A percentile compares a stretch with the other conserved stretches of the same genome.
Evolutionary conservation across 2,888 invertebrate species (phyloP).

Genomic region (Norana najaformis): DNA sequence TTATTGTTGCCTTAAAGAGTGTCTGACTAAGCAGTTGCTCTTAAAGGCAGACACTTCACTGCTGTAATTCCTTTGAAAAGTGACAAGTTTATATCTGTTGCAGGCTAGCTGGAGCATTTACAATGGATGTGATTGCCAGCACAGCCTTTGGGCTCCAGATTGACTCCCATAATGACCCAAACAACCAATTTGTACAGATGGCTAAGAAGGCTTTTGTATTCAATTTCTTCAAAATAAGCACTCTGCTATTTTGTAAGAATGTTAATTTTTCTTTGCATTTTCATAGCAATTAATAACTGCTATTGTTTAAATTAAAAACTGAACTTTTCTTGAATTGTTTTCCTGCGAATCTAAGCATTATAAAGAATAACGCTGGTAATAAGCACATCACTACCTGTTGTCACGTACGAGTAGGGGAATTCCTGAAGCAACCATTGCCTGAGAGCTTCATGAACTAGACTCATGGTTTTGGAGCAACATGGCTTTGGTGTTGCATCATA

Average conservation of each 20-base stretch:
- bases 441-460: neutral
- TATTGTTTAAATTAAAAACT: neutral
- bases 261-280: neutral
- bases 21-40: no score
- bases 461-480: neutral
- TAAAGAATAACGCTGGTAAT: neutral
- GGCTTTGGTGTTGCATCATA: neutral
- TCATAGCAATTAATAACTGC: neutral
- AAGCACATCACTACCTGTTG: neutral
- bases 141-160: slow-evolving; percentile 43
- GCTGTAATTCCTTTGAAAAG: no score
- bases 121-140: slow-evolving; percentile 44
- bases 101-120: slow-evolving; percentile 38
- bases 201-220: slow-evolving; percentile 41
- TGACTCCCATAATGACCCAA: slow-evolving; percentile 40
- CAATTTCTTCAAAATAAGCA: neutral
- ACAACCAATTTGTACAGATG: slow-evolving; percentile 39
- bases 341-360: neutral
- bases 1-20: no score
- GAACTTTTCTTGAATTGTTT: no score
- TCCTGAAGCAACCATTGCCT: neutral
- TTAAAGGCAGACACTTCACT: no score
- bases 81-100: neutral
- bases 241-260: slow-evolving; percentile 25
- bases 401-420: neutral